phyloP scores from a whole-genome alignment of 1,140 invertebrate genomes.

The Drosophila nasuta region DNA sequence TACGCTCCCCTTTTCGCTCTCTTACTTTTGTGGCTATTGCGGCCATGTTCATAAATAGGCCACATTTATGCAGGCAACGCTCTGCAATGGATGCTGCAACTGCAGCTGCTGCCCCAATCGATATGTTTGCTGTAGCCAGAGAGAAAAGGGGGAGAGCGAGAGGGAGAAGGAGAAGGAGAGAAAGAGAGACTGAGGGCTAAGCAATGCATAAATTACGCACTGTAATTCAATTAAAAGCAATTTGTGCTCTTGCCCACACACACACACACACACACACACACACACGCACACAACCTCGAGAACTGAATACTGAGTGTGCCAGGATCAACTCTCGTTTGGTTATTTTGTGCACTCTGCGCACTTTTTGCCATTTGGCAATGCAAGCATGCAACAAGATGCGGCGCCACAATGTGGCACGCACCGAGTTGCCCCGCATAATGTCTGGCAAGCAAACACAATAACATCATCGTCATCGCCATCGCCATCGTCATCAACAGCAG shows the following conservation, averaged over 20 bases:
- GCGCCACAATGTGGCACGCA: constrained; percentile 1
- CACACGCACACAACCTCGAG: constrained; percentile 23
- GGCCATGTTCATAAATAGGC: constrained; percentile 41
- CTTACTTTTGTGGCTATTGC: constrained; percentile 3
- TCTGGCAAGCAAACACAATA: constrained; percentile 18
- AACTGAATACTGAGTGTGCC: constrained; percentile 10
- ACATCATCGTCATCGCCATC: constrained; percentile 10
- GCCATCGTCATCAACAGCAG: neutral
- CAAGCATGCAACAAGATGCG: constrained; percentile 7
- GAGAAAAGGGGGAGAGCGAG: neutral
- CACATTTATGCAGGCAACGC: constrained; percentile 48
- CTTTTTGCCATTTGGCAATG: constrained; percentile 42
- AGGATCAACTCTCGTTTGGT: constrained; percentile 23
- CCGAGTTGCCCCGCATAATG: neutral
- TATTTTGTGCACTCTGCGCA: constrained; percentile 47
- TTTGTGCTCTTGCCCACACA: constrained; percentile 52
- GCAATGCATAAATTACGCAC: constrained; percentile 78
- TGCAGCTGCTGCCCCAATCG: constrained; percentile 28
- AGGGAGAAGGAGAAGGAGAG: neutral
- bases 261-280: constrained; percentile 45
- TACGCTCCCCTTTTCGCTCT: neutral
- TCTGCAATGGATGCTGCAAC: constrained; percentile 15
- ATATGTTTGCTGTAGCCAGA: constrained; percentile 35
- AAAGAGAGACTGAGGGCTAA: constrained; percentile 31
- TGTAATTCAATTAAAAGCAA: constrained; percentile 78